Evolutionary conservation across 2,888 invertebrate species (phyloP), one percentile per base, ranked within the genome.

Genomic region (Drosophila sordidapex): DNA sequence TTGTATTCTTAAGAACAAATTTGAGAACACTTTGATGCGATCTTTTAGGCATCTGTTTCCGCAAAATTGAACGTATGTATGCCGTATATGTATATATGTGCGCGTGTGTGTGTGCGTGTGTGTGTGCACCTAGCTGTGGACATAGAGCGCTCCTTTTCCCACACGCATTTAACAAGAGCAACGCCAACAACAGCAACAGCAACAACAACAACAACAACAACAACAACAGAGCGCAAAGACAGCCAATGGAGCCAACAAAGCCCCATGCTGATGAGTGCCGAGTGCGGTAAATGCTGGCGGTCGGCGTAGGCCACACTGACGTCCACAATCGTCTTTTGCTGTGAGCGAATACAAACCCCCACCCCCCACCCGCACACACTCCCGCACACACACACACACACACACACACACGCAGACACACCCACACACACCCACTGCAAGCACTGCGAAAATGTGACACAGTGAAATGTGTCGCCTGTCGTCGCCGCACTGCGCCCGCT

Each of bases 81-180:
- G 21, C 21, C 21, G 21, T 4, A 15, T 8, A 15, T 25, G 8
- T 25, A 25, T 7, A 7, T 21, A 21, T 7, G 13, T 21, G 1
- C 7, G 13, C 21, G 6, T 21, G 2, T 43, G 2, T 46, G 43
- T 21, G 21, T 21, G 46, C 21, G 15, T 46, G 21, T 15, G 46
- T 7, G 13, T 25, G 15, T 46, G 46, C 46, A 46, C 46, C 40
- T 52, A 51, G 46, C 35, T 21, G 49, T 40, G 40, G 36, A 33
- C 64, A 76, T 76, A 82, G 58, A 64, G 73, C 79, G 56, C 74
- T 84, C 82, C 83, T 74, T 70, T 70, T 84, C 80, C 58, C 77
- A 76, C 87, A 87, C 82, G 74, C 76, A 69, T 68, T 51, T 58
- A 38, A 31, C 66, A 52, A 54, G 46, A 49, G 49, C 49, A 43